Evolutionary conservation across 2,797 vertebrate species (phyloP).

Genomic region (Erethizon dorsatum): DNA sequence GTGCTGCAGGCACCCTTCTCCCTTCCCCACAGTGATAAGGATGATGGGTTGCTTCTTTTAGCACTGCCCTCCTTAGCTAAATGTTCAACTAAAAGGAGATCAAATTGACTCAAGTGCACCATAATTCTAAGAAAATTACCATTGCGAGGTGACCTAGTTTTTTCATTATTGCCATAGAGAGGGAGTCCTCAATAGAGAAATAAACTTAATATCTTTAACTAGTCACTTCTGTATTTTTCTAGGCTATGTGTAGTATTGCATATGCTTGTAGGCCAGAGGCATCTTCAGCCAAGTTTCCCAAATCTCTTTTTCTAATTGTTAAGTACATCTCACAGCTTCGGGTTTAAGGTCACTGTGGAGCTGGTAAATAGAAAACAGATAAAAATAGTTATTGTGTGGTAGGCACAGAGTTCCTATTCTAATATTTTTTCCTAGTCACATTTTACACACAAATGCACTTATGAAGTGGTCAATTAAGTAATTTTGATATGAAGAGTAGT

Average conservation of each 20-base stretch:
- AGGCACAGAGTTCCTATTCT: not conserved
- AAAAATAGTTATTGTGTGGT: constrained; percentile 59
- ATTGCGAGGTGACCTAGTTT: constrained; percentile 81
- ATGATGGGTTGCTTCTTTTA: constrained; percentile 80
- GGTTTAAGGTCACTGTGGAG: constrained; percentile 60
- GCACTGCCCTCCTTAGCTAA: constrained; percentile 78
- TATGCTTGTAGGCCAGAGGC: constrained; percentile 83
- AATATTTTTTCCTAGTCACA: not conserved
- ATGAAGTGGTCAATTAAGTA: not conserved
- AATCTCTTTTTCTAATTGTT: constrained; percentile 64
- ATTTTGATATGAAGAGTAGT: not conserved
- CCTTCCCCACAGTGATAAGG: constrained; percentile 73
- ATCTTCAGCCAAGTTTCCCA: constrained; percentile 58
- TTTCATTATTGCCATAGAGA: constrained; percentile 82
- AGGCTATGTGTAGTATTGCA: constrained; percentile 61
- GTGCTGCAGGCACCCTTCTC: constrained; percentile 56
- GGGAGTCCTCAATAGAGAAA: constrained; percentile 82
- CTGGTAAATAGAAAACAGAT: constrained; percentile 49
- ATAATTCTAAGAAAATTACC: constrained; percentile 85
- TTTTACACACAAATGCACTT: not conserved
- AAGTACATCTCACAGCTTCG: constrained; percentile 57
- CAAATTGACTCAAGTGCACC: constrained; percentile 75
- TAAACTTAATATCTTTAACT: constrained; percentile 81
- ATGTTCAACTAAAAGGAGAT: constrained; percentile 82
- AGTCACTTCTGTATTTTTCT: constrained; percentile 78